phyloP scores from a whole-genome alignment of 2,113 vertebrate genomes.

The Gracilinanus agilis region DNA sequence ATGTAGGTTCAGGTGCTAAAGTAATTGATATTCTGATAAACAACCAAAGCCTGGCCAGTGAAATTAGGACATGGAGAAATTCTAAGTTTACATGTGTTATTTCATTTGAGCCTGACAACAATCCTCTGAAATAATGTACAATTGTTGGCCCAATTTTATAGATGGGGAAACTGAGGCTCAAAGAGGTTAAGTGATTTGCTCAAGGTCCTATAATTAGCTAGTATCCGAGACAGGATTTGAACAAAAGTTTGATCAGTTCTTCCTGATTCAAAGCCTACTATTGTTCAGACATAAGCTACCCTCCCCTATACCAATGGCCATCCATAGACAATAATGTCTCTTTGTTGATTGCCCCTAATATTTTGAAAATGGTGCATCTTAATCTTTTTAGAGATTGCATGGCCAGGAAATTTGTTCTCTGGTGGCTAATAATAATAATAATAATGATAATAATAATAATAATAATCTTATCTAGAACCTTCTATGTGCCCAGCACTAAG shows the following conservation, averaged over 20 bases:
- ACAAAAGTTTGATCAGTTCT: background rate
- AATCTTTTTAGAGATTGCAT: background rate
- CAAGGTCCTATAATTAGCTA: background rate
- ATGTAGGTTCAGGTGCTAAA: background rate
- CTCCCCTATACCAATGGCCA: background rate
- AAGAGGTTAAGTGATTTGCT: background rate
- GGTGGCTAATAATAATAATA: background rate
- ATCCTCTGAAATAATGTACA: background rate
- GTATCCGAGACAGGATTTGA: background rate
- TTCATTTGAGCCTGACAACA: background rate
- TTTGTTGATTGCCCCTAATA: background rate
- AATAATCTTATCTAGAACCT: background rate
- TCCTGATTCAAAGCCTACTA: background rate
- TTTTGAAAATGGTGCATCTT: background rate
- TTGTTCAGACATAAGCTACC: background rate
- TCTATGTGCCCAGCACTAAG: background rate
- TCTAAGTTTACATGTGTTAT: background rate
- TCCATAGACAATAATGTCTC: background rate
- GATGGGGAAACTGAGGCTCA: background rate
- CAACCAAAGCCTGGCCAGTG: background rate
- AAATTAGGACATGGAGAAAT: background rate
- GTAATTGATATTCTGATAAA: background rate
- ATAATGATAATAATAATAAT: background rate
- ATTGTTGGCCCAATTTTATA: background rate
- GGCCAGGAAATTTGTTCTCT: background rate